Conservation (phyloP, 2,797 vertebrate species). For the Sebastes oblongus region DNA sequence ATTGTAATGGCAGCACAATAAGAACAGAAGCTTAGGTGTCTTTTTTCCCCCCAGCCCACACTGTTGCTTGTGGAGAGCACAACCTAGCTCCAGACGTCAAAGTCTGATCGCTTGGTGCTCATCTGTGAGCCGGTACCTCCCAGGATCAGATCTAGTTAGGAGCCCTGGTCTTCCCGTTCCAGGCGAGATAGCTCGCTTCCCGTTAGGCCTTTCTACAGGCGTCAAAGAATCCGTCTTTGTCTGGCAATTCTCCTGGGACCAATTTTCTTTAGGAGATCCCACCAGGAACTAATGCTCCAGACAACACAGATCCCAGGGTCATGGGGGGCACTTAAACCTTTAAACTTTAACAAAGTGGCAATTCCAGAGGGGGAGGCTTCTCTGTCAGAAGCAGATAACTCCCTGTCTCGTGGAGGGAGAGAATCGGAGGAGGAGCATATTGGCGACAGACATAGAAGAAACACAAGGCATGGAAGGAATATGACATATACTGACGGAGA, state of each 20-base stretch:
- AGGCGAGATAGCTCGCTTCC: background rate
- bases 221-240: background rate
- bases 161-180: background rate
- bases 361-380: background rate
- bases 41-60: background rate
- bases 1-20: background rate
- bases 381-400: slow-evolving; percentile 10
- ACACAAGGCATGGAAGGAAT: background rate
- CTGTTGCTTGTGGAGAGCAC: background rate
- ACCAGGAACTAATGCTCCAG: slow-evolving; percentile 9
- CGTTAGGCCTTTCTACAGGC: background rate
- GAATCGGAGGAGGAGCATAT: background rate
- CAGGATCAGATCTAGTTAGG: background rate
- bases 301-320: slow-evolving; percentile 19
- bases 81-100: background rate
- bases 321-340: slow-evolving; percentile 14
- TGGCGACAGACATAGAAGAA: background rate
- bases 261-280: background rate
- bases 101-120: background rate
- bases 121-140: background rate
- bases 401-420: background rate
- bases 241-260: background rate
- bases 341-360: slow-evolving; percentile 29
- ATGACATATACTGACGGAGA: slow-evolving; percentile 1
- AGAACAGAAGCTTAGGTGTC: background rate